Percentiles rank a stretch among this genome's conserved stretches.
These are phyloP conservation scores for Drosophila parthenogenetica DNA, from an alignment of 2,888 invertebrate species.

Conservation along the genomic window DNA sequence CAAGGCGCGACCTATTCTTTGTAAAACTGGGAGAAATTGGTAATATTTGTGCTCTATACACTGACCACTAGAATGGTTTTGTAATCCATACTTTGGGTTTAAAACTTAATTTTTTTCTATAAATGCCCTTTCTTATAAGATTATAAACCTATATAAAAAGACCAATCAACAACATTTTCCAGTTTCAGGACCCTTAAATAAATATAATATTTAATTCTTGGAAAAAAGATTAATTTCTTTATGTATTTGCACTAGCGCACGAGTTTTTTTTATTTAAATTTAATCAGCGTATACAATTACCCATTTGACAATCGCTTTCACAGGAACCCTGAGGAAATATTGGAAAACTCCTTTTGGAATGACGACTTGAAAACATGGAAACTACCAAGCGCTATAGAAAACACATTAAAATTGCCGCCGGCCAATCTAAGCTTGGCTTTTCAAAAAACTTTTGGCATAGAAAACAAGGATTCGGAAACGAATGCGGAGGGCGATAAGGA, in stretches of 20 bases:
- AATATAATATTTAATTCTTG: too few relatives aligned
- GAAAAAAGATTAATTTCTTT: too few relatives aligned
- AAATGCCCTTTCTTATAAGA: too few relatives aligned
- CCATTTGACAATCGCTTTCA: too few relatives aligned
- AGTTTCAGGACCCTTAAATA: too few relatives aligned
- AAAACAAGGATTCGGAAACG: conserved; percentile 4
- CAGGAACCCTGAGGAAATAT: conserved; percentile 89
- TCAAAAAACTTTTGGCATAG: conserved; percentile 14
- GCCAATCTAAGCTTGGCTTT: conserved; percentile 77
- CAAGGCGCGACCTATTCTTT: conserved; percentile 89
- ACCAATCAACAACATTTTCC: too few relatives aligned
- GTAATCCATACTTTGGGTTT: too few relatives aligned
- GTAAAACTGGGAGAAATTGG: conserved; percentile 91
- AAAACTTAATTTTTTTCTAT: conserved; percentile 10
- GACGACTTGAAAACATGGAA: conserved; percentile 90
- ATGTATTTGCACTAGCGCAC: too few relatives aligned
- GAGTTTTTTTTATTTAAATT: too few relatives aligned
- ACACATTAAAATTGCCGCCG: conserved; percentile 89
- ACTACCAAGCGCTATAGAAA: conserved; percentile 88
- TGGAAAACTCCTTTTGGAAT: conserved; percentile 90
- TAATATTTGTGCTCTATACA: conserved; percentile 68
- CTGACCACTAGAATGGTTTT: too few relatives aligned
- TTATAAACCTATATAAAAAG: too few relatives aligned
- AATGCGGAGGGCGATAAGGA: background rate
- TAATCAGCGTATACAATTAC: too few relatives aligned